Evolutionary conservation across 2,113 vertebrate species (phyloP).

Genomic region (human (Homo sapiens)): DNA sequence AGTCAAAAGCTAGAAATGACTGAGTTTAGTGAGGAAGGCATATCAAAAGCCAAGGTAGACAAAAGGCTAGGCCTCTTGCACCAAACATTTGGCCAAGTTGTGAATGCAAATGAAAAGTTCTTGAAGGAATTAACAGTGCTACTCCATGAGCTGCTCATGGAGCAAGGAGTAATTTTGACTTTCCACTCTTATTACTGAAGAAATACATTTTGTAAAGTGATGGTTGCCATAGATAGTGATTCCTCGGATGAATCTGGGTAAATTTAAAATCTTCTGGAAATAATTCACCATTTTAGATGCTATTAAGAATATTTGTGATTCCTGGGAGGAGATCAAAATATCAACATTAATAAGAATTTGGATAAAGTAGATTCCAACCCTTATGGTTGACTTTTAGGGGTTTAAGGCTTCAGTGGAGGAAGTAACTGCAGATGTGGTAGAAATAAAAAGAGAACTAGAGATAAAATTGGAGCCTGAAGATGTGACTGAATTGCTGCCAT

Average conservation of each 20-base stretch:
- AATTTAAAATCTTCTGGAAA: not conserved
- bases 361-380: not conserved
- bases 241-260: not conserved
- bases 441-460: not conserved
- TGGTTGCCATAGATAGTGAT: not conserved
- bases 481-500: not conserved
- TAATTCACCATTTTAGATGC: not conserved
- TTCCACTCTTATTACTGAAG: not conserved
- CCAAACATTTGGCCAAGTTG: not conserved
- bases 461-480: not conserved
- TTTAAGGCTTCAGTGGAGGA: not conserved
- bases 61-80: not conserved
- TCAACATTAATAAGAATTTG: not conserved
- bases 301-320: not conserved
- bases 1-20: not conserved
- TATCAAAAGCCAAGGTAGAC: not conserved
- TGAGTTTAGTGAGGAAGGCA: not conserved
- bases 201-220: not conserved
- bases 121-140: not conserved
- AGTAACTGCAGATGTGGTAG: not conserved
- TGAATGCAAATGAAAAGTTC: not conserved
- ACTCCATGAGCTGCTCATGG: not conserved
- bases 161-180: not conserved
- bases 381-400: not conserved
- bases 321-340: not conserved